phyloP scores from a whole-genome alignment of 1,140 invertebrate genomes.

The Apis cerana region DNA sequence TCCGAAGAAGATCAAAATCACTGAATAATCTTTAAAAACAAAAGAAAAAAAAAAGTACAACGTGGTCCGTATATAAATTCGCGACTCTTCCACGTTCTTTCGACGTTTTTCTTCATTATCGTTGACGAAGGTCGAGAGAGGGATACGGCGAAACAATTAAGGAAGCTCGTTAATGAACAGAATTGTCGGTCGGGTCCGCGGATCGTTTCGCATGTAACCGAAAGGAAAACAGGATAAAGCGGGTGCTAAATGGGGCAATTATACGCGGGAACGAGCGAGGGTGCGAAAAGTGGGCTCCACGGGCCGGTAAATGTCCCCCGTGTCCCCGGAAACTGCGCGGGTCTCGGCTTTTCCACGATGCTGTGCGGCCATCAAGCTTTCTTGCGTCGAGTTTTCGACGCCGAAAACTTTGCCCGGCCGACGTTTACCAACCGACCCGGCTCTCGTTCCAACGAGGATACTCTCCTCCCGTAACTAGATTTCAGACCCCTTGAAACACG shows the following conservation, averaged over 20 bases:
- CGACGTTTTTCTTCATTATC: constrained; percentile 18
- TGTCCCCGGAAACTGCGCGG: background rate
- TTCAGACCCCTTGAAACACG: constrained; percentile 1
- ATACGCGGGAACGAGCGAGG: constrained; percentile 52
- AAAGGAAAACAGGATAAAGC: constrained; percentile 68
- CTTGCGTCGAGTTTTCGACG: constrained; percentile 24
- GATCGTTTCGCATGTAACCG: constrained; percentile 66
- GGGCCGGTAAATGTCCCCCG: constrained; percentile 13
- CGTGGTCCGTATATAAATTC: background rate
- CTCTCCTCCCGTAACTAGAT: constrained; percentile 28
- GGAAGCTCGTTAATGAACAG: constrained; percentile 62
- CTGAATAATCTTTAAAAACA: too few species aligned
- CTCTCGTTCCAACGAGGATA: background rate
- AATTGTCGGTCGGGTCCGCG: constrained; percentile 56
- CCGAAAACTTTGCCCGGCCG: constrained; percentile 16
- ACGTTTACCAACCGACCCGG: constrained; percentile 29
- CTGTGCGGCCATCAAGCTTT: background rate
- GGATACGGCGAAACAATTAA: constrained; percentile 58
- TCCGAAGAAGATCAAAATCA: too few species aligned
- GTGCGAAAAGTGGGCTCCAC: constrained; percentile 47
- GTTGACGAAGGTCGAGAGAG: constrained; percentile 4
- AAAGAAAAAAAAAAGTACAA: too few species aligned
- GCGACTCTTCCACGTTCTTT: background rate
- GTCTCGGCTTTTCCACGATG: background rate
- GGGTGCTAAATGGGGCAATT: constrained; percentile 65